A percentile compares a stretch with the other conserved stretches of the same genome.
Conservation (phyloP, 2,113 vertebrate genomes). For the Lutjanus erythropterus region DNA sequence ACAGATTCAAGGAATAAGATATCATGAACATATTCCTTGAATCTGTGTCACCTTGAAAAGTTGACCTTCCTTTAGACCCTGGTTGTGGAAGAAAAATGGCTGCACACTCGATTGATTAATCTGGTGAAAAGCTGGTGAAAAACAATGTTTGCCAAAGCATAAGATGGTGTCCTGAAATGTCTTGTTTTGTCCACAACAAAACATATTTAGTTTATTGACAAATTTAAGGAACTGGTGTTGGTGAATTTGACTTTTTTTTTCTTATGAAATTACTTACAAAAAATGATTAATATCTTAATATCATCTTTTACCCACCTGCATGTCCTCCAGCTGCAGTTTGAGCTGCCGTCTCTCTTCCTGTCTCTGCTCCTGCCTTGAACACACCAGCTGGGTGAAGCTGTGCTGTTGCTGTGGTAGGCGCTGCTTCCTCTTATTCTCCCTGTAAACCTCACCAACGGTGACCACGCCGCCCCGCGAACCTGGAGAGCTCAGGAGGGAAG, state of each 20-base stretch:
- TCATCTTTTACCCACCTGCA: conserved; percentile 84
- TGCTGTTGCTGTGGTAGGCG: conserved; percentile 99
- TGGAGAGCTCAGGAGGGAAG: conserved; percentile 84
- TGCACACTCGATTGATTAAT: too few species aligned
- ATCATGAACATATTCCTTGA: neutral
- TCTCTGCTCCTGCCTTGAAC: conserved; percentile 95
- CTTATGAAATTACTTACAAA: too few species aligned
- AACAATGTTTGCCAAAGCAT: too few species aligned
- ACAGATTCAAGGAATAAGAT: neutral
- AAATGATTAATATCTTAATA: neutral
- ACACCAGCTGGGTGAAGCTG: conserved; percentile 98
- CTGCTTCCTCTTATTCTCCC: conserved; percentile 99
- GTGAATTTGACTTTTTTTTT: too few species aligned
- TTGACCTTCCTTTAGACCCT: neutral
- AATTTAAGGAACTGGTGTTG: too few species aligned
- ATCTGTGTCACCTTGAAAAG: neutral
- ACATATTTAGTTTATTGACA: too few species aligned
- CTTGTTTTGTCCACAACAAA: too few species aligned
- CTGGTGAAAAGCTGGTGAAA: too few species aligned
- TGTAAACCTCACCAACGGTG: conserved; percentile 89
- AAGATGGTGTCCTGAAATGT: too few species aligned
- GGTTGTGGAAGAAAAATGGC: too few species aligned
- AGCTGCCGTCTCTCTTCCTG: conserved; percentile 97
- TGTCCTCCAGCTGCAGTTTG: conserved; percentile 99
- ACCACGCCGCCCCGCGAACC: conserved; percentile 58